Evolutionary conservation across 2,113 vertebrate genomes (phyloP).

Genomic region (Urocolius indicus): DNA sequence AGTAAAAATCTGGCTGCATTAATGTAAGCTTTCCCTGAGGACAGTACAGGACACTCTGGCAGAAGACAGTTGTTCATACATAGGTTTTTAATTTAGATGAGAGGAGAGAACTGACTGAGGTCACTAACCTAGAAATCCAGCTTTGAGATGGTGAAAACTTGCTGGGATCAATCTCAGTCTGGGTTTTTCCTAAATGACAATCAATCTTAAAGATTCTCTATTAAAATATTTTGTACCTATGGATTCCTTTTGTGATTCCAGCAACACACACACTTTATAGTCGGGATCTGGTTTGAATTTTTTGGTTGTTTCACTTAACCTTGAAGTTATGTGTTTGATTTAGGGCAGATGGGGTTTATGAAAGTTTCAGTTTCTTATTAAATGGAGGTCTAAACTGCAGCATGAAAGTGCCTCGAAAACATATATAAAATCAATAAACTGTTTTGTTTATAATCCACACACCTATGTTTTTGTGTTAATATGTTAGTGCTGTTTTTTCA

Average conservation of each 20-base stretch:
- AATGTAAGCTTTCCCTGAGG: not conserved
- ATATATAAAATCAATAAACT: not conserved
- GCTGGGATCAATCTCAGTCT: not conserved
- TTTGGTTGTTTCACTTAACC: not conserved
- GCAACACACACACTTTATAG: not conserved
- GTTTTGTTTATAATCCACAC: not conserved
- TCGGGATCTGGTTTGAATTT: not conserved
- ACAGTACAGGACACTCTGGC: not conserved
- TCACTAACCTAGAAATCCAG: not conserved
- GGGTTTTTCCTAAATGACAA: not conserved
- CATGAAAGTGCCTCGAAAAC: conserved; percentile 9
- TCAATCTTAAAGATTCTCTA: not conserved
- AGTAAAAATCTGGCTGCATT: not conserved
- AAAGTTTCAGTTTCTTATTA: not conserved
- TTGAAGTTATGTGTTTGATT: not conserved
- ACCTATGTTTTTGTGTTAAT: not conserved
- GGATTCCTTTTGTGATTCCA: not conserved
- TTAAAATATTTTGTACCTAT: not conserved
- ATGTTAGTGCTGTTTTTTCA: not conserved
- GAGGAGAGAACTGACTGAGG: not conserved
- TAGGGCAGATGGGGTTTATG: not conserved
- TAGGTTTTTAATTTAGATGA: not conserved
- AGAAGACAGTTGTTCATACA: not conserved
- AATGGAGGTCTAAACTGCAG: not conserved
- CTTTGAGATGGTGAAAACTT: not conserved